phyloP scores from a whole-genome alignment of 2,888 invertebrate species.

The Athalia circularis region DNA sequence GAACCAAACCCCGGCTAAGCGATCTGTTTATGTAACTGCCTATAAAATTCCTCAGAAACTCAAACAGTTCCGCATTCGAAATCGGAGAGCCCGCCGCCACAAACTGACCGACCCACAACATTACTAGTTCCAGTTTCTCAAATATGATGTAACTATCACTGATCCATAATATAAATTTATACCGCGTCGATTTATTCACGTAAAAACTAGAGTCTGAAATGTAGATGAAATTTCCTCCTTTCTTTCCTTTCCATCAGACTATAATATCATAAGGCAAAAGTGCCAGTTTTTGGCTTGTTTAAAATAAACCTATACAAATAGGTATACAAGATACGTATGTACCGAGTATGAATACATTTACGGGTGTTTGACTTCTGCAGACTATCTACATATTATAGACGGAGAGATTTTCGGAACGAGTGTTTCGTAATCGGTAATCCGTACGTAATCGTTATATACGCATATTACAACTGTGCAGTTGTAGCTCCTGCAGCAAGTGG shows the following conservation, averaged over 20 bases:
- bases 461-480: not conserved
- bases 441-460: conserved; percentile 2
- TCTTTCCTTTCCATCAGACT: not conserved
- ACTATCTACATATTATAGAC: not conserved
- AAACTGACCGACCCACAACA: not conserved
- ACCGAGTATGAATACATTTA: not conserved
- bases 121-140: conserved; percentile 30
- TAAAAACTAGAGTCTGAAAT: conserved; percentile 1
- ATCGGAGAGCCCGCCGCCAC: conserved; percentile 26
- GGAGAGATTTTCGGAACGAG: conserved; percentile 20
- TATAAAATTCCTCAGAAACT: conserved; percentile 12
- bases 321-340: not conserved
- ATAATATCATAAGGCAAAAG: too few relatives aligned
- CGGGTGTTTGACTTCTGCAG: not conserved
- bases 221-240: conserved; percentile 19
- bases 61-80: conserved; percentile 33
- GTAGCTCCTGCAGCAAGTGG: too few relatives aligned
- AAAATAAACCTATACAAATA: not conserved
- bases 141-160: conserved; percentile 11
- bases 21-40: conserved; percentile 29
- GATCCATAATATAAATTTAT: conserved; percentile 22
- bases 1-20: not conserved
- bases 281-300: not conserved
- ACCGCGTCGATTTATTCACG: conserved; percentile 2
- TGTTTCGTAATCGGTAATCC: conserved; percentile 8